phyloP scores from a whole-genome alignment of 2,113 vertebrate species.

The Carettochelys insculpta region DNA sequence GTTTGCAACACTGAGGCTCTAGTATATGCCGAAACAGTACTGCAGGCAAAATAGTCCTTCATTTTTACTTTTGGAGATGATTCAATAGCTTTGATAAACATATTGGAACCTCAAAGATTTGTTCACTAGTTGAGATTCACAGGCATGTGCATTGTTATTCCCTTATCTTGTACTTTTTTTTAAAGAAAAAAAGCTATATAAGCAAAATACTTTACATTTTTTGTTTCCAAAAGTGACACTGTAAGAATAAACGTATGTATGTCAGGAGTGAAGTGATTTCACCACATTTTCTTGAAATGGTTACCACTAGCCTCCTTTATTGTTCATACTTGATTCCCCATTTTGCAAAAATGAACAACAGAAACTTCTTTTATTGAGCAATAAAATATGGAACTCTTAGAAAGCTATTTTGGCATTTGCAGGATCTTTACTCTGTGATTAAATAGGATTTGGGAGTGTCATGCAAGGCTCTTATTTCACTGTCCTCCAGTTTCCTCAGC shows the following conservation, averaged over 20 bases:
- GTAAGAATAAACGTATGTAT: background rate
- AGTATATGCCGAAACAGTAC: no score
- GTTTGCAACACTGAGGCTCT: no score
- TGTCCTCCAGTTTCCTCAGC: background rate
- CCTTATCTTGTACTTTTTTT: background rate
- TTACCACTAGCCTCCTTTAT: background rate
- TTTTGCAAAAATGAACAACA: background rate
- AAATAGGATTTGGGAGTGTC: background rate
- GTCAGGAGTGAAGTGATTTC: background rate
- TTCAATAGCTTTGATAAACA: background rate
- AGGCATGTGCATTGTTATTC: background rate
- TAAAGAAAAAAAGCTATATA: background rate
- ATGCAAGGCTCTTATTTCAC: background rate
- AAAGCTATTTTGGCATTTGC: background rate
- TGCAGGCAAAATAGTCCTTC: background rate
- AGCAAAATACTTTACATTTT: background rate
- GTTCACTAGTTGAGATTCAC: background rate
- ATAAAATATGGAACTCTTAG: background rate
- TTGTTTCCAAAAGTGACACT: background rate
- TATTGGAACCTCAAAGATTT: background rate
- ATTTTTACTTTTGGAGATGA: background rate
- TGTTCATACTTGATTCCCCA: background rate
- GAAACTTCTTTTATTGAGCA: background rate
- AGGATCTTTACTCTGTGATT: background rate
- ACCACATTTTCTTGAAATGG: background rate